A percentile compares a stretch with the other conserved stretches of the same genome.
These are phyloP conservation scores for Calameuta idolon DNA, from an alignment of 2,888 invertebrate genomes.

Conservation along the genomic window DNA sequence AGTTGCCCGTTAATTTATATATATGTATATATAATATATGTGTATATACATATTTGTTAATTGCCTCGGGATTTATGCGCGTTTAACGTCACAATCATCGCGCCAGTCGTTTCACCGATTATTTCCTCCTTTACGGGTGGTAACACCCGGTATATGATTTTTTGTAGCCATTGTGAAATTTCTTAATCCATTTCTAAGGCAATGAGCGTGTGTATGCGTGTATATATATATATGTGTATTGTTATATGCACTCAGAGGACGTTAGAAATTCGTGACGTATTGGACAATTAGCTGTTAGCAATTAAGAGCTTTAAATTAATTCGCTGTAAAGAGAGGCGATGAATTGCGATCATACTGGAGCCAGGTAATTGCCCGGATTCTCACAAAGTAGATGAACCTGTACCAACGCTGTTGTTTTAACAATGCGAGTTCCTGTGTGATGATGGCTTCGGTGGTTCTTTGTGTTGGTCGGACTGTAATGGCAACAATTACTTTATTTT, in stretches of 20 bases:
- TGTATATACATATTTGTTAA: background rate
- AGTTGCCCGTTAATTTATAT: slow-evolving; percentile 33
- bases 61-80: background rate
- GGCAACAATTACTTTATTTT: slow-evolving; percentile 63
- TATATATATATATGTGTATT: background rate
- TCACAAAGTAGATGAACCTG: slow-evolving; percentile 47
- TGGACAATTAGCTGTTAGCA: slow-evolving; percentile 63
- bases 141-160: background rate
- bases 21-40: background rate
- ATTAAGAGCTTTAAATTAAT: slow-evolving; percentile 67
- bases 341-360: slow-evolving; percentile 49
- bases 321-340: slow-evolving; percentile 46
- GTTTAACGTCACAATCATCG: background rate
- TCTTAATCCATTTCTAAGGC: background rate
- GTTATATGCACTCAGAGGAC: background rate
- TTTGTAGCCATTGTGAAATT: background rate
- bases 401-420: slow-evolving; percentile 4
- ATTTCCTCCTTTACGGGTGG: background rate
- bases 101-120: background rate
- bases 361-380: slow-evolving; percentile 64
- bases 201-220: too few species aligned
- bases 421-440: slow-evolving; percentile 22
- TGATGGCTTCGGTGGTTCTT: slow-evolving; percentile 19
- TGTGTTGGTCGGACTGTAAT: slow-evolving; percentile 41
- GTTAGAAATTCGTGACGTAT: slow-evolving; percentile 11